A percentile compares a stretch with the other conserved stretches of the same genome.
Conservation (phyloP, 2,113 vertebrate species). For the Lipophrys pholis region DNA sequence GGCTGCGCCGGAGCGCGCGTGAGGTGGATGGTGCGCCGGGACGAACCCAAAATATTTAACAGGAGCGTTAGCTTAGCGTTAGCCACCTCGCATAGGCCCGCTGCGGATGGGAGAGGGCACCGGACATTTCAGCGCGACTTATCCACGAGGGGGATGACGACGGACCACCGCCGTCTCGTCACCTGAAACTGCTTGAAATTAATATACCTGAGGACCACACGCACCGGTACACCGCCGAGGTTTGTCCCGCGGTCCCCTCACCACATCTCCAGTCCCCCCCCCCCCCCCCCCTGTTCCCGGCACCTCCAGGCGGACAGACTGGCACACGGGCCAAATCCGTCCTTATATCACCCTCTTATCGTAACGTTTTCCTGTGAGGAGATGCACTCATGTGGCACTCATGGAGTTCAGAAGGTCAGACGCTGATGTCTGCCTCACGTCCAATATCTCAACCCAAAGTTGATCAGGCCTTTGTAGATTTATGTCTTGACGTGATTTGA, state of each 20-base stretch:
- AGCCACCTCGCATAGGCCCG: slow-evolving; percentile 73
- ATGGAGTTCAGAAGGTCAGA: too few relatives aligned
- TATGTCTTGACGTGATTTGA: slow-evolving; percentile 35
- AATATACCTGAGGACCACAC: not conserved
- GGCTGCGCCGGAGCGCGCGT: slow-evolving; percentile 27
- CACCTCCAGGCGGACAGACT: slow-evolving; percentile 1
- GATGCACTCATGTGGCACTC: too few relatives aligned
- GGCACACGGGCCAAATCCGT: too few relatives aligned
- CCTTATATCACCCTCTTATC: too few relatives aligned
- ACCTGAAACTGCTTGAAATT: not conserved
- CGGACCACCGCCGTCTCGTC: not conserved
- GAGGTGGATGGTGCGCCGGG: slow-evolving; percentile 65
- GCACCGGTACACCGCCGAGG: slow-evolving; percentile 38
- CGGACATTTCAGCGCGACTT: slow-evolving; percentile 41
- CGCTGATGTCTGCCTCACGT: too few relatives aligned
- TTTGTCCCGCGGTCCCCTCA: slow-evolving; percentile 47
- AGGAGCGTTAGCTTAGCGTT: slow-evolving; percentile 78
- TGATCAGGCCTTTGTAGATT: not conserved
- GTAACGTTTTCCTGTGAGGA: too few relatives aligned
- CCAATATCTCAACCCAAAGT: too few relatives aligned
- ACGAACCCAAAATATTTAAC: slow-evolving; percentile 78
- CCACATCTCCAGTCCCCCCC: slow-evolving; percentile 38
- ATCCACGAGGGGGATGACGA: slow-evolving; percentile 9
- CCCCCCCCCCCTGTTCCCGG: slow-evolving; percentile 26
- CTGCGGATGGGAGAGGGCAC: slow-evolving; percentile 63